phyloP scores from a whole-genome alignment of 37 sponge, comb jelly and placozoan species.

The Sycon ciliatum region DNA sequence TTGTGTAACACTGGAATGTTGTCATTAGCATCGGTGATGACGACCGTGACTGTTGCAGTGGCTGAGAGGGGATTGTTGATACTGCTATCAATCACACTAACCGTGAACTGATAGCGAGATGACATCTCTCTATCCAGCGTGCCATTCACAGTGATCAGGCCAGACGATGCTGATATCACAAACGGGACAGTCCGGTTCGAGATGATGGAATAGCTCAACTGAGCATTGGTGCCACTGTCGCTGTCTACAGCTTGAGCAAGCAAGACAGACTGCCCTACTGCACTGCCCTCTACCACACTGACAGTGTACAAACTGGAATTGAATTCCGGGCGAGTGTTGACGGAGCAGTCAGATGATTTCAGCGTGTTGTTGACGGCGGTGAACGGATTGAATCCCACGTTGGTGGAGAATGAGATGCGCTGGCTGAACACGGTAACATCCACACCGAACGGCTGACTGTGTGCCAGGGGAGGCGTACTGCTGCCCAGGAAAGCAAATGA shows the following conservation, averaged over 20 bases:
- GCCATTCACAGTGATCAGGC: too few species aligned
- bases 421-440: too few species aligned
- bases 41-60: background rate
- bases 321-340: conserved; percentile 58
- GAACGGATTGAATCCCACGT: conserved; percentile 48
- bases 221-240: conserved; percentile 31
- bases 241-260: conserved; percentile 44
- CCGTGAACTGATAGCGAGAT: too few species aligned
- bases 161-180: background rate
- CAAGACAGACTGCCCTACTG: conserved; percentile 37
- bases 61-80: background rate
- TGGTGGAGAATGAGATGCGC: too few species aligned
- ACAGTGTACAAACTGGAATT: conserved; percentile 16
- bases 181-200: too few species aligned
- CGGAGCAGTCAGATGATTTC: conserved; percentile 28
- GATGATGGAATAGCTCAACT: conserved; percentile 9
- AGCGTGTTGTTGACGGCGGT: conserved; percentile 22
- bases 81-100: too few species aligned
- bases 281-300: conserved; percentile 10
- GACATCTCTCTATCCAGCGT: too few species aligned
- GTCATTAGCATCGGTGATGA: conserved; percentile 28
- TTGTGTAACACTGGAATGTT: conserved; percentile 13
- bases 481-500: too few species aligned
- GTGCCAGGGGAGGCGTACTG: too few species aligned
- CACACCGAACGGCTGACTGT: too few species aligned